Evolutionary conservation across 2,888 invertebrate species (phyloP), one percentile per base, ranked within the genome.

Genomic region (Acronicta alni): DNA sequence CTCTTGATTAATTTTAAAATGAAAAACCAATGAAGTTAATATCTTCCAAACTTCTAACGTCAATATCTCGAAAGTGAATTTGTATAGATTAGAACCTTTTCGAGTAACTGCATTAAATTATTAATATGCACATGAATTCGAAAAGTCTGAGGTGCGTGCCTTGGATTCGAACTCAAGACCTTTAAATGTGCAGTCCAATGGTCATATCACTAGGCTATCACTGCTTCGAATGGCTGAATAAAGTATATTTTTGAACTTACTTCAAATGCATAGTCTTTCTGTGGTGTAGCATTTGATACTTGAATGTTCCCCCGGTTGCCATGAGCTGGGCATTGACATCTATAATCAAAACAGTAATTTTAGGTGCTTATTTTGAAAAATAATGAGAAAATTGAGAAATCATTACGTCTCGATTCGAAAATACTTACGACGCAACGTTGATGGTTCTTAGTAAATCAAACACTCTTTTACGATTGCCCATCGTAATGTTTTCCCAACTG

Each of bases 261-360:
- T 95, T 97, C 97, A 89, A 97, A 97, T 32, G 97, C 97, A 91
- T 97, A 97, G 83, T 97, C 97, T 83, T 96, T 96, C n/a, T 88
- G 88, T 51, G 93, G 95, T 48, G 92, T 89, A 37, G 92, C 82
- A 80, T 93, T 95, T 46, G 95, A 92, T 38, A 93, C 90, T 76
- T 92, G 89, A 39, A 93, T 86, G 58, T 91, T 91, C 32, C 95
- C 94, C 55, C 95, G 94, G 74, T 95, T 94, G 1, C 97, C 95
- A 85, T 97, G 97, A 10, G 97, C 96, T 47, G 97, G 97, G 83
- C 97, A 97, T 83, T 95, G 96, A 80, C 97, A 97, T 47, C 97
- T 97, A 81, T 49, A 91, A 92, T 30, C 47, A 20, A 30, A 38
- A 58, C 12, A 35, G 18, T 30, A 30, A 12, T 41, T 14, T 35